Evolutionary conservation across 2,888 invertebrate genomes (phyloP).

Genomic region (Meta bourneti): DNA sequence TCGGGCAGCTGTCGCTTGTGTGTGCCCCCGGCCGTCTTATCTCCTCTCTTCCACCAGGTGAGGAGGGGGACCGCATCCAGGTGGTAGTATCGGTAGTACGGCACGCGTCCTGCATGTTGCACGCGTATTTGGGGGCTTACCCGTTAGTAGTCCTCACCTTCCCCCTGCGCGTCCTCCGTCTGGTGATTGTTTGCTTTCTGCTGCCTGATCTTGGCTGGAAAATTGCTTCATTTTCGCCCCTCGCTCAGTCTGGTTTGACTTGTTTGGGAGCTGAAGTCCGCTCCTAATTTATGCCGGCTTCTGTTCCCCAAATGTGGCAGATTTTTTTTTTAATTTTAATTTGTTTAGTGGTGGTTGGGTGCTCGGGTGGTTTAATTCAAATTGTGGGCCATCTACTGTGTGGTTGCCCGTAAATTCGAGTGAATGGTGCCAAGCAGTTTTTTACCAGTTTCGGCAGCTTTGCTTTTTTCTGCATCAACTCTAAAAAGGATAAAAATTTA

Average conservation of each 20-base stretch:
- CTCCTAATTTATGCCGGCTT: neutral
- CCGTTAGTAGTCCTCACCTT: slow-evolving; percentile 38
- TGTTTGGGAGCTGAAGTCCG: neutral
- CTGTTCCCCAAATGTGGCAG: neutral
- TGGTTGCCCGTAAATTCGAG: neutral
- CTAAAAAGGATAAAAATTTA: neutral
- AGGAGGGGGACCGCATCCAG: slow-evolving; percentile 61
- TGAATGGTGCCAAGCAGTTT: too few species aligned
- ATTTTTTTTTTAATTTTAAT: slow-evolving; percentile 3
- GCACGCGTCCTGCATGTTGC: slow-evolving; percentile 74
- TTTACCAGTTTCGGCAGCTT: neutral
- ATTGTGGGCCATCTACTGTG: neutral
- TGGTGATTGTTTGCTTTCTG: slow-evolving; percentile 61
- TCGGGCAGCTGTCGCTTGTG: slow-evolving; percentile 61
- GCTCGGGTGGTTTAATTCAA: neutral
- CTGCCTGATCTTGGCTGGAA: slow-evolving; percentile 34
- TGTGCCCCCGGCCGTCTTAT: slow-evolving; percentile 62
- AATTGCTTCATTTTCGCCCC: slow-evolving; percentile 55
- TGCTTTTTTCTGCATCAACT: neutral
- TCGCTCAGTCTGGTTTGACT: neutral
- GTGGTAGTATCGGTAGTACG: slow-evolving; percentile 68
- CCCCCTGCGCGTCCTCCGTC: neutral
- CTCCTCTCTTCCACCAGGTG: slow-evolving; percentile 60
- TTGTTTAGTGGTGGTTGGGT: neutral
- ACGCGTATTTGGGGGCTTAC: slow-evolving; percentile 32